These are phyloP conservation scores for Callopanchax toddi DNA, from an alignment of 2,113 vertebrate genomes.

Conservation along the genomic window DNA sequence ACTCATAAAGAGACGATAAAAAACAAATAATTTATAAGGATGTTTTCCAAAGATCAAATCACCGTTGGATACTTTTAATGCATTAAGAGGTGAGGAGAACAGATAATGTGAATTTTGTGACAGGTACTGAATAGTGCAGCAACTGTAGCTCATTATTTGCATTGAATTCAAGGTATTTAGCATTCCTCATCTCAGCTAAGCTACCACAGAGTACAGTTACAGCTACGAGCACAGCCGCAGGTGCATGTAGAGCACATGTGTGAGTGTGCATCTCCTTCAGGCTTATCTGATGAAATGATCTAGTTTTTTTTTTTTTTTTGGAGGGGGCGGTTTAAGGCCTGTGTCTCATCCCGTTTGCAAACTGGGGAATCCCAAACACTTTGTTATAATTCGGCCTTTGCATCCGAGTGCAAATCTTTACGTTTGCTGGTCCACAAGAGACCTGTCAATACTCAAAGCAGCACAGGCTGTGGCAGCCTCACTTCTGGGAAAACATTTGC, in stretches of 20 bases:
- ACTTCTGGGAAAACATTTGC: conserved; percentile 96
- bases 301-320: too few species aligned
- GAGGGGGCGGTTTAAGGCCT: conserved; percentile 30
- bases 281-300: conserved; percentile 72
- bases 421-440: conserved; percentile 89
- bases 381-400: conserved; percentile 70
- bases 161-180: conserved; percentile 34
- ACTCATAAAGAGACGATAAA: too few species aligned
- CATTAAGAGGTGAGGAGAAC: too few species aligned
- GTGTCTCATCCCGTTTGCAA: conserved; percentile 34
- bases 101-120: not conserved
- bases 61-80: too few species aligned
- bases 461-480: conserved; percentile 93
- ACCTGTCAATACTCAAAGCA: conserved; percentile 91
- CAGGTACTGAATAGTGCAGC: conserved; percentile 1
- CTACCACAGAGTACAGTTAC: conserved; percentile 25
- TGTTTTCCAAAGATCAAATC: too few species aligned
- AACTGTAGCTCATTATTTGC: conserved; percentile 4
- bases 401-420: conserved; percentile 84
- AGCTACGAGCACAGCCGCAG: conserved; percentile 72
- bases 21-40: too few species aligned
- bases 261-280: conserved; percentile 72
- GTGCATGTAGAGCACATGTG: conserved; percentile 63
- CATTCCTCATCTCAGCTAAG: conserved; percentile 31
- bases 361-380: conserved; percentile 47